phyloP scores from a whole-genome alignment of 2,888 invertebrate species.

The Corbicula japonica region DNA sequence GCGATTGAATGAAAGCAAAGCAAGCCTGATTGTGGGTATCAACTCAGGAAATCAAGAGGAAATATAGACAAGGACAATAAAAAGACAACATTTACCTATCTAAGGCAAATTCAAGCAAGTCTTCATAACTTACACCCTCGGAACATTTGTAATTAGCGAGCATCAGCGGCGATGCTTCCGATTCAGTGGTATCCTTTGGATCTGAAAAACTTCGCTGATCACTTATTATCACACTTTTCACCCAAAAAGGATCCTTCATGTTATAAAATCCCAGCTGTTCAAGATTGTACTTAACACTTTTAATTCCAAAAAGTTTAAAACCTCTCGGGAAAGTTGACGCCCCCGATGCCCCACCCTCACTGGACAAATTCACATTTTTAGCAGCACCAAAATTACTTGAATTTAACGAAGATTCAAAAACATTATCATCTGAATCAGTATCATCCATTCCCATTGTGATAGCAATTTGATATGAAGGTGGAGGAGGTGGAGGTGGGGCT shows the following conservation, averaged over 20 bases:
- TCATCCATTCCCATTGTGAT: constrained; percentile 46
- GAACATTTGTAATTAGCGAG: constrained; percentile 87
- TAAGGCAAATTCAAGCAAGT: constrained; percentile 95
- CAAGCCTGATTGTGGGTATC: too few species aligned
- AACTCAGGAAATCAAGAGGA: too few species aligned
- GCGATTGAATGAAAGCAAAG: too few species aligned
- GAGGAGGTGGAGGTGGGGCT: constrained; percentile 73
- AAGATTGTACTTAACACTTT: constrained; percentile 78
- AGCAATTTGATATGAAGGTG: constrained; percentile 61
- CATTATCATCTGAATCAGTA: constrained; percentile 68
- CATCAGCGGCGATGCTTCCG: constrained; percentile 85
- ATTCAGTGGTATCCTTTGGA: constrained; percentile 85
- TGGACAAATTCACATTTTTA: constrained; percentile 60
- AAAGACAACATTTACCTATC: constrained; percentile 88
- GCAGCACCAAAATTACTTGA: constrained; percentile 29
- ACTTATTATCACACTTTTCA: constrained; percentile 74
- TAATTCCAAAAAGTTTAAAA: constrained; percentile 73
- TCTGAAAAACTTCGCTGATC: constrained; percentile 68
- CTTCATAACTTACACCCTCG: constrained; percentile 95
- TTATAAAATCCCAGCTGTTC: constrained; percentile 82
- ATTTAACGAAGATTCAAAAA: constrained; percentile 65
- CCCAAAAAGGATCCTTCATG: constrained; percentile 83
- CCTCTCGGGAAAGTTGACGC: constrained; percentile 75
- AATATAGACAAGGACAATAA: constrained; percentile 55
- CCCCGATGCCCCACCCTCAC: constrained; percentile 65